Percentiles rank a stretch among this genome's conserved stretches.
phyloP scores from a whole-genome alignment of 2,797 vertebrate species.

The Bradypodion ventrale region DNA sequence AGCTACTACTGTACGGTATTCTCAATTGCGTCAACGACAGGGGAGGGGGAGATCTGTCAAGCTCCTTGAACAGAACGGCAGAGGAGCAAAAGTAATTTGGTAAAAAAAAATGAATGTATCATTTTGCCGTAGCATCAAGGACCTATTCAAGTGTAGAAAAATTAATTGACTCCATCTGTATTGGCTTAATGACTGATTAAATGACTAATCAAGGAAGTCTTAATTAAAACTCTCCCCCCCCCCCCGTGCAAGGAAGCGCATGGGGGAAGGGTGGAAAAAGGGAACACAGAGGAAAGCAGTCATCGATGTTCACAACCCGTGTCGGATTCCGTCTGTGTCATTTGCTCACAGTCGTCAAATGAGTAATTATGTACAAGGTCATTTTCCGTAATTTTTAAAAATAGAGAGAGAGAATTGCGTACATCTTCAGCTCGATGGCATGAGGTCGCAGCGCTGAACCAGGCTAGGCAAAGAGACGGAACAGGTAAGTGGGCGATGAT shows the following conservation, averaged over 20 bases:
- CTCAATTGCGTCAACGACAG: too few relatives aligned
- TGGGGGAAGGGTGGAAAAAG: slow-evolving; percentile 29
- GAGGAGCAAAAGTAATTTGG: background rate
- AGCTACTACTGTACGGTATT: too few relatives aligned
- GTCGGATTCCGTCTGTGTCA: slow-evolving; percentile 61
- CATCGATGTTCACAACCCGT: slow-evolving; percentile 63
- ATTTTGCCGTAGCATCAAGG: slow-evolving; percentile 64
- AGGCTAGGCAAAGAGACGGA: slow-evolving; percentile 46
- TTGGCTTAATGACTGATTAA: slow-evolving; percentile 79
- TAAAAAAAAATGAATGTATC: background rate
- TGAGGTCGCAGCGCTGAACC: slow-evolving; percentile 39
- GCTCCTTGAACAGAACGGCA: background rate
- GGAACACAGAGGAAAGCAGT: slow-evolving; percentile 60
- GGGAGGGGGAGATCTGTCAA: too few relatives aligned
- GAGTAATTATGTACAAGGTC: slow-evolving; percentile 70
- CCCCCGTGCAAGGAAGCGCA: slow-evolving; percentile 58
- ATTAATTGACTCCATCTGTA: slow-evolving; percentile 77
- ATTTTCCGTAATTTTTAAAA: slow-evolving; percentile 42
- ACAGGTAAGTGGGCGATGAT: slow-evolving; percentile 51
- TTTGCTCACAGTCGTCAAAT: slow-evolving; percentile 60
- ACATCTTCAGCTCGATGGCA: slow-evolving; percentile 56
- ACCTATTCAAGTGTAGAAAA: slow-evolving; percentile 72
- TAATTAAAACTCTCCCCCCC: slow-evolving; percentile 79
- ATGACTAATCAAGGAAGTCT: slow-evolving; percentile 78
- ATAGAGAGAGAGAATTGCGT: slow-evolving; percentile 25